Evolutionary conservation across 1,140 invertebrate species (phyloP).

Genomic region (Apis mellifera): DNA sequence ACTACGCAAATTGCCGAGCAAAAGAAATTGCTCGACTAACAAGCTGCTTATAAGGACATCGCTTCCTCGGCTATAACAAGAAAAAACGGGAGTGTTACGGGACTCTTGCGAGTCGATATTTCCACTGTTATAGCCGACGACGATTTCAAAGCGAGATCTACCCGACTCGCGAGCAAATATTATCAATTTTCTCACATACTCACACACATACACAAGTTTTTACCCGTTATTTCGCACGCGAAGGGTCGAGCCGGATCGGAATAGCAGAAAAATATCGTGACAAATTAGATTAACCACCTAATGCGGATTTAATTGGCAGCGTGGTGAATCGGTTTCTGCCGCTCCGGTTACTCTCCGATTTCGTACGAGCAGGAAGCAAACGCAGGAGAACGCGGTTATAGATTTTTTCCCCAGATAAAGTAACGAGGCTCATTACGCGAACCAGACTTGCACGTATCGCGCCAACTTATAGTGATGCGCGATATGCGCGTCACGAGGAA

Average conservation of each 20-base stretch:
- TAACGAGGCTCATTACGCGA: constrained; percentile 37
- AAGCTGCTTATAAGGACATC: constrained; percentile 45
- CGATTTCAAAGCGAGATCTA: background rate
- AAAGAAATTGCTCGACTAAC: constrained; percentile 50
- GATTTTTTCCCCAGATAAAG: constrained; percentile 41
- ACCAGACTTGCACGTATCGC: constrained; percentile 28
- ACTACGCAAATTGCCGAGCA: constrained; percentile 18
- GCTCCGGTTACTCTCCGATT: constrained; percentile 25
- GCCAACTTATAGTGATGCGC: background rate
- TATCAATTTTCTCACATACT: background rate
- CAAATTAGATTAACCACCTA: constrained; percentile 42
- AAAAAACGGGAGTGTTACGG: constrained; percentile 18
- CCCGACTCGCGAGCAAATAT: background rate
- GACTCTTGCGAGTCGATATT: background rate
- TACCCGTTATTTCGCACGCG: background rate
- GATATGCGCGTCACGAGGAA: background rate
- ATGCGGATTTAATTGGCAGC: constrained; percentile 45
- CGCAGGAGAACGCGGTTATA: constrained; percentile 18
- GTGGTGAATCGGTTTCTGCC: constrained; percentile 36
- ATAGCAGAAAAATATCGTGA: constrained; percentile 44
- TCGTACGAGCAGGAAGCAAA: constrained; percentile 24
- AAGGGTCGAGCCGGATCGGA: background rate
- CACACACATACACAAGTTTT: background rate
- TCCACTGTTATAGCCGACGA: background rate
- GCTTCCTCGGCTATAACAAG: constrained; percentile 8